phyloP scores from a whole-genome alignment of 2,797 vertebrate species.

The Ibycter americanus region DNA sequence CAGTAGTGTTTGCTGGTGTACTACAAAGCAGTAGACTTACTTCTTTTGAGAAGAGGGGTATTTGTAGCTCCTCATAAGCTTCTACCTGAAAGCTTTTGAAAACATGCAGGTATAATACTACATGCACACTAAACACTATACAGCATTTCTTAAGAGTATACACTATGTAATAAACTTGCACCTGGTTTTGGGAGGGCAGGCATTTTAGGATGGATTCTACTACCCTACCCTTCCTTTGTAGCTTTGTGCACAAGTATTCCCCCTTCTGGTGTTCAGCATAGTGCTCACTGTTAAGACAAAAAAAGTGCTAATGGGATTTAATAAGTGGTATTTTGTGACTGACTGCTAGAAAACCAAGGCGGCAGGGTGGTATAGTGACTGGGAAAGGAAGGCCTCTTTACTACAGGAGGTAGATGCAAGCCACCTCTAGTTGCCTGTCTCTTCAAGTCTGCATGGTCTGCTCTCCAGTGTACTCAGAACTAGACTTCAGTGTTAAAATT shows the following conservation, averaged over 20 bases:
- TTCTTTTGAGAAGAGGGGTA: background rate
- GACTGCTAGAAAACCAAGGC: background rate
- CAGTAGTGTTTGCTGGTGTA: background rate
- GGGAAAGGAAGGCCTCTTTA: rapidly evolving
- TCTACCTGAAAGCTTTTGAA: background rate
- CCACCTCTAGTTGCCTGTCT: background rate
- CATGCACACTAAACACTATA: background rate
- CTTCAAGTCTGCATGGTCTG: background rate
- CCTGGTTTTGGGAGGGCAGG: background rate
- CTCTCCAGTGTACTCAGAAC: too few species aligned
- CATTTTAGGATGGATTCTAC: background rate
- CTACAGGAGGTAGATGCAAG: rapidly evolving
- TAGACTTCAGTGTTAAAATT: background rate
- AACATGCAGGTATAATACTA: rapidly evolving
- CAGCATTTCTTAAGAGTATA: background rate
- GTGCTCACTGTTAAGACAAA: background rate
- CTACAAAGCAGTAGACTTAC: rapidly evolving
- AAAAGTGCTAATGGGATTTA: background rate
- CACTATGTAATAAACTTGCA: background rate
- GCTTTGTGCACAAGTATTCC: background rate
- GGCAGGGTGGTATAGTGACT: background rate
- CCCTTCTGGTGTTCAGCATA: background rate
- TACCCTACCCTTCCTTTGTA: background rate
- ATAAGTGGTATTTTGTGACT: background rate
- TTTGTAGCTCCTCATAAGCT: background rate